Base-by-base conservation (phyloP, 2,888 invertebrate species). In the Drosophila nigricruria region DNA sequence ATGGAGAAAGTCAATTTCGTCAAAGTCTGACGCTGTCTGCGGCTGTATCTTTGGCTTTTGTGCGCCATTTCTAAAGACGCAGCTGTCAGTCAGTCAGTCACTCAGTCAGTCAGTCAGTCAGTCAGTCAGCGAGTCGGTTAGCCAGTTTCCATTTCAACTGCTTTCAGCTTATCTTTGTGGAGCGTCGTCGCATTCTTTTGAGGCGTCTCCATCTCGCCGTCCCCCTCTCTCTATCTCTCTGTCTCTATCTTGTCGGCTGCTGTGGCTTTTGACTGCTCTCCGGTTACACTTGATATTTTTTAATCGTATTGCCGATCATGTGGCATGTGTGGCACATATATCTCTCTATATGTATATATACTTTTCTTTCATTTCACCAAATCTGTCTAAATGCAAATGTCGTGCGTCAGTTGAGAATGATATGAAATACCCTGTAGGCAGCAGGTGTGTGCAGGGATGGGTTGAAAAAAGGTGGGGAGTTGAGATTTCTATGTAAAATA, bases 1-100 rank as follows among this genome's bases (percentile, higher is more conserved):
- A 87, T 87, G 87, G 88, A 88, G 88, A 88, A 88, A 88, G 88
- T 88, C 82, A 88, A 89, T 90, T 90, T 90, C 84, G 84, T 90
- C 79, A 89, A 87, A 85, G 67, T 77, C 49, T 49, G 49, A 49
- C 30, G 30, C 18, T 30, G 49, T 49, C 49, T 49, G 49, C 20
- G 77, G 70, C 80, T 73, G 79, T 88, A 68, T 85, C 77, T 77
- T 76, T 71, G 71, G 75, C 88, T 88, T 83, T 89, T 85, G 87
- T 84, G 77, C 77, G 81, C 84, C 87, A 86, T 85, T 85, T 85
- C 81, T 75, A 85, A 88, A 85, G 84, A 85, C 79, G 60, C 73
- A 57, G 81, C 77, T 65, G 78, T 77, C 79, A 66, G 70, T 71
- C 68, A 61, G 42, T 69, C 63, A 65, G 62, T 75, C 69, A 67